A percentile compares a stretch with the other conserved stretches of the same genome.
Conservation (phyloP, 2,113 vertebrate species). For the Stegostoma tigrinum region DNA sequence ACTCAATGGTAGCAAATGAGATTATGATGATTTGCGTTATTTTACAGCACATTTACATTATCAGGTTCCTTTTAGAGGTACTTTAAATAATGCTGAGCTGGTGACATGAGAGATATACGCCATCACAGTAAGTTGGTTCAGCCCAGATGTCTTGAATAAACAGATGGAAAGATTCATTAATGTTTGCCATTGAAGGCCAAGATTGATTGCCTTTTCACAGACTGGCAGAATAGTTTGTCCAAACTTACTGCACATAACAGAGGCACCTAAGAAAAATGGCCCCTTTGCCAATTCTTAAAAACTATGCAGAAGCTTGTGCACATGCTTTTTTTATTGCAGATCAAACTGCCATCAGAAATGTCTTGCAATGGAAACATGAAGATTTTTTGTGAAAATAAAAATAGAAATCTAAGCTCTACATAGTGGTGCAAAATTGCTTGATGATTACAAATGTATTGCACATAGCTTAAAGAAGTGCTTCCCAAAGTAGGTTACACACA, state of each 20-base stretch:
- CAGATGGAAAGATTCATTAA: neutral
- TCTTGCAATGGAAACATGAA: neutral
- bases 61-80: neutral
- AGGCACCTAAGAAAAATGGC: neutral
- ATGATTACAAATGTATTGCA: neutral
- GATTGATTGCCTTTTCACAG: neutral
- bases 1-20: neutral
- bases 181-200: neutral
- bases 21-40: neutral
- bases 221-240: neutral
- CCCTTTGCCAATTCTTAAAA: neutral
- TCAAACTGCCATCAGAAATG: neutral
- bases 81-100: neutral
- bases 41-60: neutral
- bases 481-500: too few relatives aligned
- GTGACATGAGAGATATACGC: neutral
- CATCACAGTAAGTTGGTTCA: neutral
- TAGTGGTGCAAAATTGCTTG: neutral
- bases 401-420: neutral
- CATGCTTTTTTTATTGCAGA: neutral
- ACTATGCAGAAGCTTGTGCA: neutral
- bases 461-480: neutral
- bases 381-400: neutral
- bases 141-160: neutral
- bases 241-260: neutral